Percentiles rank a stretch among this genome's conserved stretches.
phyloP scores from a whole-genome alignment of 1,140 invertebrate genomes.

The Diorhabda elongata region DNA sequence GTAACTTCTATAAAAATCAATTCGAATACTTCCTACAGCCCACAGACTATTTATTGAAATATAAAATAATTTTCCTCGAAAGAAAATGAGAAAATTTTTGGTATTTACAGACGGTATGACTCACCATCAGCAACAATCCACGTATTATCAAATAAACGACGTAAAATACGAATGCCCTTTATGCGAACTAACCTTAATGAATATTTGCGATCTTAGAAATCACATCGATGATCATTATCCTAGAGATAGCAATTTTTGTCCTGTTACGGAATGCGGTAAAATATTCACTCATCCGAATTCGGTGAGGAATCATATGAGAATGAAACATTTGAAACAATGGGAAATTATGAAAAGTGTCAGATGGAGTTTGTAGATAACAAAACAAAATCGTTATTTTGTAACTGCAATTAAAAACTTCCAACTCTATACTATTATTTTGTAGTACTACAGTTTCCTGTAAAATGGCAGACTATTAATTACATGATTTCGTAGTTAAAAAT shows the following conservation, averaged over 20 bases:
- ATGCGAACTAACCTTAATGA: slow-evolving; percentile 60
- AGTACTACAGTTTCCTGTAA: no score
- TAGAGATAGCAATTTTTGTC: slow-evolving; percentile 72
- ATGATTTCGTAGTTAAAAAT: no score
- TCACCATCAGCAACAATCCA: no score
- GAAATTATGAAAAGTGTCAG: slow-evolving; percentile 76
- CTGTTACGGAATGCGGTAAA: slow-evolving; percentile 66
- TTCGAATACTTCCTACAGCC: no score
- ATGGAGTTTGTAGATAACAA: slow-evolving; percentile 52
- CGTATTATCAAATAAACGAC: slow-evolving; percentile 17
- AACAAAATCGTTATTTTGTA: neutral
- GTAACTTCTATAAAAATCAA: no score
- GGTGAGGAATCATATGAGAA: slow-evolving; percentile 77
- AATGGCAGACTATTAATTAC: no score
- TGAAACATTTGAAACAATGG: slow-evolving; percentile 74
- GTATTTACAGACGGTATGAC: no score
- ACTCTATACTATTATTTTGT: no score
- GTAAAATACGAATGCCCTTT: slow-evolving; percentile 62
- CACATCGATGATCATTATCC: slow-evolving; percentile 79
- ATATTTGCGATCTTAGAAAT: slow-evolving; percentile 61
- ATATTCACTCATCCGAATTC: slow-evolving; percentile 76
- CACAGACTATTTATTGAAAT: no score
- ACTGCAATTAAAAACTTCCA: no score
- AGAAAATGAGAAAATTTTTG: no score
- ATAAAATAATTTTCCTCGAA: no score